Percentiles rank a stretch among this genome's conserved stretches.
Evolutionary conservation across 2,888 invertebrate genomes (phyloP).

Genomic region (Ceramica pisi): DNA sequence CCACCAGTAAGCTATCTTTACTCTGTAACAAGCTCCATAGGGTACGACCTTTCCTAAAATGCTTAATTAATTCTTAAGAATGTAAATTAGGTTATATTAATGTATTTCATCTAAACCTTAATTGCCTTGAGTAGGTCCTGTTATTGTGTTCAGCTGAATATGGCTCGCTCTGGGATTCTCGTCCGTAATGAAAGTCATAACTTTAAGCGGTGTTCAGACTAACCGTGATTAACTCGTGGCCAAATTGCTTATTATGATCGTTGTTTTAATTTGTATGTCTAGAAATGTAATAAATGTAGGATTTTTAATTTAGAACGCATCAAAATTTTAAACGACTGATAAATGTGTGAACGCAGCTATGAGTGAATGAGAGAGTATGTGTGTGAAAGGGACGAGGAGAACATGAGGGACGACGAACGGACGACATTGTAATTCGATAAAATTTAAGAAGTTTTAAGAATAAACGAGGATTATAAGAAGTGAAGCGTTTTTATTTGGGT

Average conservation of each 20-base stretch:
- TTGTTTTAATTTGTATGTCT: conserved; percentile 15
- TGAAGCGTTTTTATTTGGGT: too few species aligned
- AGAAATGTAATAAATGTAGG: neutral
- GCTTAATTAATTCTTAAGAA: conserved; percentile 12
- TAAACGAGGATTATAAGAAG: too few species aligned
- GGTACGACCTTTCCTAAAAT: conserved; percentile 5
- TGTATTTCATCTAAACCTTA: conserved; percentile 8
- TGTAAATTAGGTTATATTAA: neutral
- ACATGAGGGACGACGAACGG: too few species aligned
- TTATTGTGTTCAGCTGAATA: conserved; percentile 37
- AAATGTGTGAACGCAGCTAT: too few species aligned
- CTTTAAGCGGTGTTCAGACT: conserved; percentile 33
- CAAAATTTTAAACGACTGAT: too few species aligned
- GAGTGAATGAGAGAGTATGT: too few species aligned
- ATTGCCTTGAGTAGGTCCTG: conserved; percentile 9
- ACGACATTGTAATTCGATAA: too few species aligned
- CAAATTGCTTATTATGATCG: conserved; percentile 25
- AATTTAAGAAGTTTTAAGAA: too few species aligned
- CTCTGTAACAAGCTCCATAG: too few species aligned
- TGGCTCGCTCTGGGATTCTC: conserved; percentile 23
- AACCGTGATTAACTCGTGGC: conserved; percentile 40
- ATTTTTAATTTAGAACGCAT: too few species aligned
- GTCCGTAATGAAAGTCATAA: conserved; percentile 54
- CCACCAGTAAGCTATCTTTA: too few species aligned
- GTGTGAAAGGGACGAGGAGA: too few species aligned